Base-by-base conservation (phyloP, 2,888 invertebrate species). In the Archaeoteleia sp. region DNA sequence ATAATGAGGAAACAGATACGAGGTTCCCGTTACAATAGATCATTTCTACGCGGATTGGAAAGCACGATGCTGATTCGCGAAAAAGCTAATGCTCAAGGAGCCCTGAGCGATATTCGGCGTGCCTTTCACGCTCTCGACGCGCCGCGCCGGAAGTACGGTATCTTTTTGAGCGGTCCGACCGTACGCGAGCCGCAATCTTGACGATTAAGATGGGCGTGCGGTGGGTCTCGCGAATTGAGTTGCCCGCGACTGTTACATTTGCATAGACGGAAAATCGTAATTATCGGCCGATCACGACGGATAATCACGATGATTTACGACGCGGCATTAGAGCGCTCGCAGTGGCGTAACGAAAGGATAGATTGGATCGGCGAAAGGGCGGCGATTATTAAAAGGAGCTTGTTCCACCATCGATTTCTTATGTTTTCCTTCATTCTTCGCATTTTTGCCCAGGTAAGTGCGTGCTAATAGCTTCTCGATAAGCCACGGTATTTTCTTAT, bases 11-110 rank as follows among this genome's bases (percentile, higher is more conserved):
- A 58, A 62, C 42, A 51, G 53, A 53, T 43, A 34, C 27, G 32
- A 12, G 42, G 51, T 67, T 67, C 43, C 67, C 67, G 67, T 62
- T 62, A 62, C 58, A 58, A 67, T 62, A 53, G 67, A 58, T 58
- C 62, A 51, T 55, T 61, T 17, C 40, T 27, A 51, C 49, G 58
- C 65, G 37, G 42, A 46, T 27, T 60, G 43, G 45, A 55, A 48
- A 66, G 57, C 53, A 12, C 30, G 10, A 12, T 25, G 29, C 43
- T 8, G 29, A 35, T 45, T 25, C 27, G 49, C 46, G 51, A 57
- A 67, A 67, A 67, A 55, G 30, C 27, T 37, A 12, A 20, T 29
- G 27, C 5, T 42, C 51, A 14, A 45, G 42, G 43, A 32, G 55
- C 67, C 67, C 48, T 35, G 46, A 45, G 57, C 51, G 48, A 9